These are phyloP conservation scores for Zoanthus solanderi DNA, from an alignment of 92 coral and sea anemone genomes.

Conservation along the genomic window DNA sequence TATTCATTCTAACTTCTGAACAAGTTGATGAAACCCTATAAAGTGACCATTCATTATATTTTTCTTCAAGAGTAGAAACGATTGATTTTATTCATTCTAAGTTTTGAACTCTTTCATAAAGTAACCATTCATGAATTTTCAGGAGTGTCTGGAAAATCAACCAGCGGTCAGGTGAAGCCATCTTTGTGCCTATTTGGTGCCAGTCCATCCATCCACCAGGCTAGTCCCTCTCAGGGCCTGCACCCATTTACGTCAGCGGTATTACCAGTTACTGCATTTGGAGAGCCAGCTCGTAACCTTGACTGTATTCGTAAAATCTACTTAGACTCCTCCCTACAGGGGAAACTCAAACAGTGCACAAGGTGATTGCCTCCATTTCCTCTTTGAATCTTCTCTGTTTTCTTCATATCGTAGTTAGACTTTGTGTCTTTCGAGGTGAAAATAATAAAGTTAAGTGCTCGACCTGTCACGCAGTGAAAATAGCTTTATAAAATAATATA, in stretches of 20 bases:
- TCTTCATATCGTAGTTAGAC: no score
- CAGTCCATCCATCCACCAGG: constrained; percentile 45
- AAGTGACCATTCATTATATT: background rate
- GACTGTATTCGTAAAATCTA: constrained; percentile 43
- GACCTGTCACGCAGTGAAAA: no score
- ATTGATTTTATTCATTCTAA: no score
- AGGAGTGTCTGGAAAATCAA: constrained; percentile 47
- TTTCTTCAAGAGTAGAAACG: background rate
- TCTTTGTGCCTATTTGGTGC: constrained; percentile 38
- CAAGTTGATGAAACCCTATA: background rate
- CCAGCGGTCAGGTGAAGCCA: constrained; percentile 35
- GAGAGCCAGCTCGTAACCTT: constrained; percentile 32
- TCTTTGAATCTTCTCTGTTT: no score
- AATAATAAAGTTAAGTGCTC: no score
- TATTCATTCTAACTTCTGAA: no score
- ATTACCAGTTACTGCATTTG: constrained; percentile 32
- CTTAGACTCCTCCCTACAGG: constrained; percentile 5
- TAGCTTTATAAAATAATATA: no score
- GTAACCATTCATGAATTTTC: background rate
- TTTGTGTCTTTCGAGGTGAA: no score
- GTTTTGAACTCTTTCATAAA: background rate
- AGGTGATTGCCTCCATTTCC: background rate
- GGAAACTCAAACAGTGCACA: constrained; percentile 42
- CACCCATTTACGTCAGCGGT: constrained; percentile 52
- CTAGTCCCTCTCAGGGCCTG: constrained; percentile 37